Evolutionary conservation across 1,140 invertebrate species (phyloP).

Genomic region (Gryllus bimaculatus): DNA sequence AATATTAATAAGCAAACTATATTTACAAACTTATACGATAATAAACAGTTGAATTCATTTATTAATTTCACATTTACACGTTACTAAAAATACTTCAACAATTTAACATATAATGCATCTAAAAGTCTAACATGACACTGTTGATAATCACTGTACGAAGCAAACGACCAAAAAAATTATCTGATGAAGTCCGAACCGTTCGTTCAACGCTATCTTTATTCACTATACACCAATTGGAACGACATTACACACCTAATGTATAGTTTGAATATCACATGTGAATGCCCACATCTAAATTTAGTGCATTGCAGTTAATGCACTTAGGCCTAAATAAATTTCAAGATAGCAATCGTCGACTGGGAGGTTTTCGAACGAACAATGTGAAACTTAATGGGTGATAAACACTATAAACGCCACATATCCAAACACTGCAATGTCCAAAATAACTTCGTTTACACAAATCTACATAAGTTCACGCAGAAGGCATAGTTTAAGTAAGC

Average conservation of each 20-base stretch:
- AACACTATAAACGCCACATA: neutral
- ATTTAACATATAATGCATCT: too few relatives aligned
- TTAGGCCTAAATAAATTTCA: constrained; percentile 15
- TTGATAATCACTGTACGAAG: neutral
- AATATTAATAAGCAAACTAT: neutral
- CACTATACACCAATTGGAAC: neutral
- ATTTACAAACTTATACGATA: neutral
- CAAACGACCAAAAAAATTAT: neutral
- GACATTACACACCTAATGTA: neutral
- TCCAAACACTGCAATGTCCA: neutral
- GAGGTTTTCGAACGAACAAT: neutral
- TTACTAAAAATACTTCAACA: too few relatives aligned
- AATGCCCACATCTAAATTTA: constrained; percentile 9
- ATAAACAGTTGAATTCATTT: too few relatives aligned
- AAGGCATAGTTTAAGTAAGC: constrained; percentile 26
- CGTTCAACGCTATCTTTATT: neutral
- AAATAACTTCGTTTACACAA: neutral
- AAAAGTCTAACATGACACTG: neutral
- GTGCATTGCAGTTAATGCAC: constrained; percentile 11
- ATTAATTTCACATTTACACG: too few relatives aligned
- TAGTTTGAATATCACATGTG: neutral
- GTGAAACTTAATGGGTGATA: constrained; percentile 6
- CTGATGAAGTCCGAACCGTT: neutral
- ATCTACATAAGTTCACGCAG: constrained; percentile 11
- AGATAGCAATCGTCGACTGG: neutral